Evolutionary conservation across 2,113 vertebrate genomes (phyloP), one percentile per base, ranked within the genome.

Genomic region (Pluvianellus socialis): DNA sequence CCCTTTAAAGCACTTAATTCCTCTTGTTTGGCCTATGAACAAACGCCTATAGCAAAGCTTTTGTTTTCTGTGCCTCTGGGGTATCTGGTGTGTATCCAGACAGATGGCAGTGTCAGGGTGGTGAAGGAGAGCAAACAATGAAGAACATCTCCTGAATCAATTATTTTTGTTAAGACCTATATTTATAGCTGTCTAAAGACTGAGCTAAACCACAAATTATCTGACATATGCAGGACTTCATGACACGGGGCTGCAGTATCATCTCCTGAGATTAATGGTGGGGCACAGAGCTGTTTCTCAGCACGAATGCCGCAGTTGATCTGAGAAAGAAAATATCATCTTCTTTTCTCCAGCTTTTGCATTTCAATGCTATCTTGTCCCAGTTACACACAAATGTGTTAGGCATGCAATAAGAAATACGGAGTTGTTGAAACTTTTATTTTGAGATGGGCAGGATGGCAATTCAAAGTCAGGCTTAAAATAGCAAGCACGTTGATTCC

Each of bases 341-440:
- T 89, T 47, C n/a, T 91, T 88, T 88, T 42, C 35, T 52, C 30
- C 68, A 56, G 83, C 23, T 68, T 90, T 86, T 81, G 76, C 86
- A 93, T 88, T 95, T 96, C 65, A 94, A 52, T 72, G 75, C 20
- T 76, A 3, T 75, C 86, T 92, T 92, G 88, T 79, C 88, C 86
- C 88, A 96, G 24, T 93, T 96, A 91, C 73, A 75, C 83, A 88
- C 9, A 2, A 91, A 90, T 14, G 83, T 92, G 76, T 89, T 91
- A 96, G 75, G 86, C 32, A 79, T n/a, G 82, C 52, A 93, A 45
- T 79, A 86, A 83, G 76, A 92, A 96, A 91, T 75, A 94, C 2
- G 45, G 65, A 93, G 76, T 79, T 92, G 80, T 49, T 75, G 52
- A 95, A 96, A 94, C 73, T 95, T 94, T 92, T 79, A 96, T 91